Conservation (phyloP, 2,113 vertebrate genomes). For the Piaya cayana region DNA sequence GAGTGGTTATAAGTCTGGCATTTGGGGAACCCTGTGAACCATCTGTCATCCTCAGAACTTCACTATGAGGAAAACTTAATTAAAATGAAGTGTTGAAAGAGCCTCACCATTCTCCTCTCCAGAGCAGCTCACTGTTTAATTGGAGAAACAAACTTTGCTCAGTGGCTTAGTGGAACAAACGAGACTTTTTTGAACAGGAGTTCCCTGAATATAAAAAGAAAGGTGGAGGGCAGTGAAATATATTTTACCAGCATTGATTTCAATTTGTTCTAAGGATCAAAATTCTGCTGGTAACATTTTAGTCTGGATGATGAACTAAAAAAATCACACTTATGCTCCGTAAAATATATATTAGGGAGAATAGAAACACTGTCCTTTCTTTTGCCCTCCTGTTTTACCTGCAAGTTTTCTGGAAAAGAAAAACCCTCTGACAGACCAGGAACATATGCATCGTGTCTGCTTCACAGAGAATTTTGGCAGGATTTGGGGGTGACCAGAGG, state of each 20-base stretch:
- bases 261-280: background rate
- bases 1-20: background rate
- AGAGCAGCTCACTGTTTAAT: background rate
- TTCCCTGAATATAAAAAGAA: background rate
- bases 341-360: background rate
- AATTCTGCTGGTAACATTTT: background rate
- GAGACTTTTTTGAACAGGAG: background rate
- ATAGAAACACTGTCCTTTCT: background rate
- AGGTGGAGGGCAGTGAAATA: background rate
- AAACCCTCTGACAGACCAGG: background rate
- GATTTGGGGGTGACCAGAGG: background rate
- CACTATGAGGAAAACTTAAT: background rate
- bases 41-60: background rate
- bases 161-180: background rate
- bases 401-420: background rate
- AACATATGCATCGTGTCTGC: background rate
- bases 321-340: background rate
- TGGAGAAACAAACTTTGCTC: background rate
- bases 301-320: background rate
- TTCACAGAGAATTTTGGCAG: background rate
- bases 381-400: background rate
- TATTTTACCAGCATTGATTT: background rate
- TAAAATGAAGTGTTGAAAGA: background rate
- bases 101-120: background rate
- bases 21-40: background rate